Evolutionary conservation across 2,888 invertebrate species (phyloP).

Genomic region (Rhogogaster chlorosoma): DNA sequence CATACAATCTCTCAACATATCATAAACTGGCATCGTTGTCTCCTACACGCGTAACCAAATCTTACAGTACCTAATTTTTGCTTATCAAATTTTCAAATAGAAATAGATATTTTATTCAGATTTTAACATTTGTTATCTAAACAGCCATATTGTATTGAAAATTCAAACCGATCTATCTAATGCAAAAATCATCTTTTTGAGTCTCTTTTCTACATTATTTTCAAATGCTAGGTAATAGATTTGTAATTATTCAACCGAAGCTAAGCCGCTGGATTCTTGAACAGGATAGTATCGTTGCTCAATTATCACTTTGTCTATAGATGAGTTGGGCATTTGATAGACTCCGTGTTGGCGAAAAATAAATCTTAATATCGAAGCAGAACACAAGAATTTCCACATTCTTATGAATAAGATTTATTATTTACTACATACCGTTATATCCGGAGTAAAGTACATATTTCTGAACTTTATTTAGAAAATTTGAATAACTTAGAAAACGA

Average conservation of each 20-base stretch:
- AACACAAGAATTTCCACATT: not conserved
- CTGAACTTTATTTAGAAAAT: not conserved
- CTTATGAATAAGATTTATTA: not conserved
- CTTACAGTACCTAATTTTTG: not conserved
- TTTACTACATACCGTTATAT: not conserved
- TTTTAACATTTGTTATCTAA: not conserved
- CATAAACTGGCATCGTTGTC: not conserved
- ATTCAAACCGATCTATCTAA: not conserved
- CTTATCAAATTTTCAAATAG: not conserved
- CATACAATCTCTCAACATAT: not conserved
- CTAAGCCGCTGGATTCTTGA: not conserved
- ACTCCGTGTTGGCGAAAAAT: not conserved
- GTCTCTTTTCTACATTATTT: not conserved
- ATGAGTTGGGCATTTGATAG: not conserved
- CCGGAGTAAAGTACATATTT: not conserved
- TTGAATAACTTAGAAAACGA: not conserved
- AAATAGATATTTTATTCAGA: not conserved
- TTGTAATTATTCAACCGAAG: not conserved
- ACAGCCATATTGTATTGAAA: too few species aligned
- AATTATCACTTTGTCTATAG: not conserved
- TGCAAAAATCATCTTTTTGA: not conserved
- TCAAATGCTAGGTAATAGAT: not conserved
- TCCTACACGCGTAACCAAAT: not conserved
- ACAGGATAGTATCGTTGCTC: not conserved
- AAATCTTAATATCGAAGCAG: not conserved